A percentile compares a stretch with the other conserved stretches of the same genome.
phyloP scores from a whole-genome alignment of 2,888 invertebrate species.

The Scaptomyza caliginosa region DNA sequence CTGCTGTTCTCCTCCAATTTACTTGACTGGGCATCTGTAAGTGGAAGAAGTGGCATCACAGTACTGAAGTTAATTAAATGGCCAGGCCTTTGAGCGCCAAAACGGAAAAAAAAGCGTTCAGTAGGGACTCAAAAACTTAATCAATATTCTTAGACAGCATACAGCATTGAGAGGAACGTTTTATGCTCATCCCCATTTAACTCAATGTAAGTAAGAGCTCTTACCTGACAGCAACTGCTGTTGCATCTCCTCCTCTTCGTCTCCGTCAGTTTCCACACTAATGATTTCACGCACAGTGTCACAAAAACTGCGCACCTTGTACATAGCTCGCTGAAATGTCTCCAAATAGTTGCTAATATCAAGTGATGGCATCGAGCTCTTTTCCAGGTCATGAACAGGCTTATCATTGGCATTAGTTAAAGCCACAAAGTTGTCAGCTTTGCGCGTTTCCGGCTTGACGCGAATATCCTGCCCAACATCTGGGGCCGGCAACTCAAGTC shows the following conservation, averaged over 20 bases:
- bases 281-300: conserved; percentile 67
- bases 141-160: conserved; percentile 15
- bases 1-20: conserved; percentile 33
- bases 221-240: conserved; percentile 21
- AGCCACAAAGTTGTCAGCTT: conserved; percentile 17
- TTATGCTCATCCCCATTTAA: no score
- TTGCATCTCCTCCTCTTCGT: background rate
- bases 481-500: conserved; percentile 36
- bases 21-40: conserved; percentile 36
- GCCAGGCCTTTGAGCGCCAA: conserved; percentile 40
- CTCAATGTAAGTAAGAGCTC: background rate
- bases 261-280: conserved; percentile 27
- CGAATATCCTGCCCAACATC: conserved; percentile 16
- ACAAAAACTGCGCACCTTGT: conserved; percentile 68
- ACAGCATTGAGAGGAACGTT: no score
- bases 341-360: conserved; percentile 53
- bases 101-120: conserved; percentile 26
- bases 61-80: conserved; percentile 63
- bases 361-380: conserved; percentile 13
- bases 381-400: conserved; percentile 12
- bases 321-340: conserved; percentile 60
- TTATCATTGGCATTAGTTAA: conserved; percentile 35
- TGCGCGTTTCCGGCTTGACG: conserved; percentile 45
- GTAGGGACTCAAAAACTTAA: conserved; percentile 5
- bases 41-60: conserved; percentile 1